Conservation (phyloP, 2,113 vertebrate genomes). For the Amphilophus citrinellus region DNA sequence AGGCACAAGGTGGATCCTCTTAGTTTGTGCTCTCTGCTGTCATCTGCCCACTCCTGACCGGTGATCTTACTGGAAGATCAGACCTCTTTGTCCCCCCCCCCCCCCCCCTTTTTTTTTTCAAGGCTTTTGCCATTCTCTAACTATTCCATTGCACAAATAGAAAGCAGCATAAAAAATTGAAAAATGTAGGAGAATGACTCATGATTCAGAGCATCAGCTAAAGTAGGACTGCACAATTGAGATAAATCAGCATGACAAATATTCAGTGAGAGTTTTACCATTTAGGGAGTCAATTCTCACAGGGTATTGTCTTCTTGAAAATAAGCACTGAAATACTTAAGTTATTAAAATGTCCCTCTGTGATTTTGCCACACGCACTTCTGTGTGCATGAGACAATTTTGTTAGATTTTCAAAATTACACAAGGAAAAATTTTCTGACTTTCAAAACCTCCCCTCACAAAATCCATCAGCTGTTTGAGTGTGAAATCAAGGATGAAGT, state of each 20-base stretch:
- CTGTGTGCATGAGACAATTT: slow-evolving; percentile 9
- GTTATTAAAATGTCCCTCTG: slow-evolving; percentile 15
- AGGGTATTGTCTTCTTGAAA: slow-evolving; percentile 1
- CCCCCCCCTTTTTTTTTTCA: neutral
- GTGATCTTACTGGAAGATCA: slow-evolving; percentile 25
- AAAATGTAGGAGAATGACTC: slow-evolving; percentile 15
- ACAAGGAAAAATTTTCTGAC: neutral
- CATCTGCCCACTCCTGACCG: slow-evolving; percentile 51
- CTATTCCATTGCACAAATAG: neutral
- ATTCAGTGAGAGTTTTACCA: slow-evolving; percentile 11
- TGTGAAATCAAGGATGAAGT: slow-evolving; percentile 16
- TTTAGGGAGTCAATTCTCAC: neutral
- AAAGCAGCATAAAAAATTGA: neutral
- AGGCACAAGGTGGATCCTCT: slow-evolving; percentile 69
- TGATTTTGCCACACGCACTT: neutral
- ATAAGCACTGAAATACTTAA: neutral
- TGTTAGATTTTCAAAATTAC: slow-evolving; percentile 23
- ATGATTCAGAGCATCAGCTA: neutral
- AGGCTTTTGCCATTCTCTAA: slow-evolving; percentile 1
- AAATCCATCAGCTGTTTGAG: slow-evolving; percentile 6
- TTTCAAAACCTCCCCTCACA: neutral
- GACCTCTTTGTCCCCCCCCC: slow-evolving; percentile 1
- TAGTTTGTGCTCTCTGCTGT: slow-evolving; percentile 56
- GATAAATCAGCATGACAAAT: slow-evolving; percentile 14
- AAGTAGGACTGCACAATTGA: neutral